These are phyloP conservation scores for Chrysogorgia sp. DNA, from an alignment of 92 coral and sea anemone genomes.

Conservation along the genomic window DNA sequence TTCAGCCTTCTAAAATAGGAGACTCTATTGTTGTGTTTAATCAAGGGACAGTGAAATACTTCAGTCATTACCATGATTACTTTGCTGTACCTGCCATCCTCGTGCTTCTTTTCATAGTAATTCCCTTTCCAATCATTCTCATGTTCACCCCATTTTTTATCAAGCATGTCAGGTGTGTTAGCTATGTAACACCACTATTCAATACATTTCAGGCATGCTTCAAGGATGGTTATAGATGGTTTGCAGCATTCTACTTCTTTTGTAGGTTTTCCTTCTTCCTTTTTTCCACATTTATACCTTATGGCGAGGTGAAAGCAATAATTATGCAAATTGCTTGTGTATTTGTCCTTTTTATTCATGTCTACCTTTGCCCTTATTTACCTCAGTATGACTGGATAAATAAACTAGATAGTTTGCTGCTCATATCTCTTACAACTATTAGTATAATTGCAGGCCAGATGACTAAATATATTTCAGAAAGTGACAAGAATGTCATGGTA, in stretches of 20 bases:
- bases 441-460: conserved; percentile 38
- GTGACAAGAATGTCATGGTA: conserved; percentile 39
- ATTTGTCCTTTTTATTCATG: conserved; percentile 45
- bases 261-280: conserved; percentile 73
- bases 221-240: conserved; percentile 90
- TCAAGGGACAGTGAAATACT: conserved; percentile 65
- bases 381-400: conserved; percentile 76
- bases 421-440: conserved; percentile 73
- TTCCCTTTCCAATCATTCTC: conserved; percentile 68
- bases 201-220: conserved; percentile 91
- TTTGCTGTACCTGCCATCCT: conserved; percentile 61
- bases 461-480: conserved; percentile 28
- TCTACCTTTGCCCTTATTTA: conserved; percentile 45
- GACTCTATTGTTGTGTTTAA: conserved; percentile 50
- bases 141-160: conserved; percentile 64
- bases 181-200: conserved; percentile 73
- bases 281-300: conserved; percentile 75
- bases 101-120: conserved; percentile 58
- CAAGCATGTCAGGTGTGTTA: conserved; percentile 66
- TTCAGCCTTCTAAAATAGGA: conserved; percentile 66
- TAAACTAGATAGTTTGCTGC: conserved; percentile 72
- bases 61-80: conserved; percentile 50
- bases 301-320: conserved; percentile 76
- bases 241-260: conserved; percentile 92
- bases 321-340: conserved; percentile 79